Conservation (phyloP, 2,888 invertebrate genomes). For the Apodemia zela region DNA sequence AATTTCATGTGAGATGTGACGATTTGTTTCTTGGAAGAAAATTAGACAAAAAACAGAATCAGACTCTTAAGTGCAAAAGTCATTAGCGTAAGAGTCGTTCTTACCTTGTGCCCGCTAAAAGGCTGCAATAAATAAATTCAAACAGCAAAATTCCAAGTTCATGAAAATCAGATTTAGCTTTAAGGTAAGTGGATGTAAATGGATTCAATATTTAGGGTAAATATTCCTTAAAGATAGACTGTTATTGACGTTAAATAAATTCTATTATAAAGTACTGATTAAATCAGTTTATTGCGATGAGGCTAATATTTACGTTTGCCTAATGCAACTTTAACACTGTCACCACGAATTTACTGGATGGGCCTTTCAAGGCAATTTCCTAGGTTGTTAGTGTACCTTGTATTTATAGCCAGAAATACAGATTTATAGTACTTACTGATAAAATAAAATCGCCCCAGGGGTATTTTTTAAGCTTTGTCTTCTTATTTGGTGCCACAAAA, state of each 20-base stretch:
- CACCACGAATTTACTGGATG: too few species aligned
- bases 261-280: neutral
- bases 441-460: too few species aligned
- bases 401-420: too few species aligned
- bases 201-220: constrained; percentile 17
- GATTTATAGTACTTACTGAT: too few species aligned
- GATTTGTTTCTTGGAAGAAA: neutral
- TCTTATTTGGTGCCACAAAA: too few species aligned
- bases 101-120: constrained; percentile 18
- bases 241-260: neutral
- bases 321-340: too few species aligned
- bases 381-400: too few species aligned
- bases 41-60: constrained; percentile 15
- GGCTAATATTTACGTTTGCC: too few species aligned
- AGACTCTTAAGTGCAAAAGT: constrained; percentile 21
- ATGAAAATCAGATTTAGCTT: constrained; percentile 18
- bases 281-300: neutral
- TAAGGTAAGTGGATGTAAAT: constrained; percentile 11
- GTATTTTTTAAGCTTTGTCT: too few species aligned
- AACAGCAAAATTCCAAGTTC: constrained; percentile 19
- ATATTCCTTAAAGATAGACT: neutral
- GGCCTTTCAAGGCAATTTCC: too few species aligned
- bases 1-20: neutral
- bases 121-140: constrained; percentile 22
- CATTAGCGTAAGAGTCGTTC: constrained; percentile 21